Percentiles rank a stretch among this genome's conserved stretches.
Conservation (phyloP, 2,113 vertebrate genomes). For the Electrona antarctica region DNA sequence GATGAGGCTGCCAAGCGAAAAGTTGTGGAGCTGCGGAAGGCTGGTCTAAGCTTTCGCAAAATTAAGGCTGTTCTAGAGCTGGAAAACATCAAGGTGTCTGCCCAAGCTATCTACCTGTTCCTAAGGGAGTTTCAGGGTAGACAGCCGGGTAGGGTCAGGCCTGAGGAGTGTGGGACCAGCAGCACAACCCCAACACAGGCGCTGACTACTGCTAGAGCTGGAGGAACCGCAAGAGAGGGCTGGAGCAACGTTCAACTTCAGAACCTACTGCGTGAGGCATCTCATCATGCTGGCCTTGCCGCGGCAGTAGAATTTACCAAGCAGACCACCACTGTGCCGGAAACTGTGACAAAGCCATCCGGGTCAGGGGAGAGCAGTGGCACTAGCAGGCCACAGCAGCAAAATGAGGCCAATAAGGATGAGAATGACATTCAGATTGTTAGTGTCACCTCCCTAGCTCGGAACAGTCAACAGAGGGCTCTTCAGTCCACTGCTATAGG, state of each 20-base stretch:
- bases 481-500: constrained; percentile 43
- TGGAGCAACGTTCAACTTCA: constrained; percentile 78
- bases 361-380: not conserved
- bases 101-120: constrained; percentile 86
- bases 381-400: constrained; percentile 33
- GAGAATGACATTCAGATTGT: constrained; percentile 80
- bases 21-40: constrained; percentile 85
- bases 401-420: constrained; percentile 40
- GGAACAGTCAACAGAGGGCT: constrained; percentile 46
- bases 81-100: constrained; percentile 85
- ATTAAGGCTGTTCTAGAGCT: constrained; percentile 89
- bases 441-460: constrained; percentile 77
- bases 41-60: constrained; percentile 86
- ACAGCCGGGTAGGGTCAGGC: constrained; percentile 63
- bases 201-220: constrained; percentile 16
- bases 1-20: constrained; percentile 85
- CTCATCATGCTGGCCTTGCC: constrained; percentile 59
- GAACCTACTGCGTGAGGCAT: constrained; percentile 53
- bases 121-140: constrained; percentile 82
- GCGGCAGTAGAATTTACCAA: constrained; percentile 47
- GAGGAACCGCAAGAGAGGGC: constrained; percentile 31
- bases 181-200: not conserved
- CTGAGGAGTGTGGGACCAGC: constrained; percentile 52
- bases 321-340: constrained; percentile 44
- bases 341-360: constrained; percentile 7